A percentile compares a stretch with the other conserved stretches of the same genome.
These are phyloP conservation scores for Calvadosia cruxmelitensis DNA, from an alignment of 30 jellyfish, hydroid and myxozoan species.

Conservation along the genomic window DNA sequence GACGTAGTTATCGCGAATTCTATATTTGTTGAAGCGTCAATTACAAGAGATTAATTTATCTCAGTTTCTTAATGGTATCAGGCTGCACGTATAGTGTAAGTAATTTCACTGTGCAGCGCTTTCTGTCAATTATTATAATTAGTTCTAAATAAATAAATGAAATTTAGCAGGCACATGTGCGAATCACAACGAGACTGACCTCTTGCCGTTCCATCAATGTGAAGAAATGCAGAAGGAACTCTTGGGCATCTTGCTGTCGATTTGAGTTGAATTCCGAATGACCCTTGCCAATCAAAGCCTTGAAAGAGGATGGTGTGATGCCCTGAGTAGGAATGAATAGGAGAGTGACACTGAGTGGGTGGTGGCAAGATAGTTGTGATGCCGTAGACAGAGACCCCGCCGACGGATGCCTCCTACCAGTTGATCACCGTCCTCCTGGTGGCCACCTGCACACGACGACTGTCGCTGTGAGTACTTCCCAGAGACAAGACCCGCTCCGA, in stretches of 20 bases:
- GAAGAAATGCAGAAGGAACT: slow-evolving; percentile 57
- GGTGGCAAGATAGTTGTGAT: background rate
- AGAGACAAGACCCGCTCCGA: slow-evolving; percentile 59
- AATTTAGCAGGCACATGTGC: too few relatives aligned
- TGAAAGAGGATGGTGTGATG: slow-evolving; percentile 68
- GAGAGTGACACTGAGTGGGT: background rate
- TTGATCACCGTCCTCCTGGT: background rate
- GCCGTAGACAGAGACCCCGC: too few relatives aligned
- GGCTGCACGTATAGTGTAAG: too few relatives aligned
- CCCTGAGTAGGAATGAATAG: slow-evolving; percentile 36
- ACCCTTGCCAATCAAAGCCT: slow-evolving; percentile 63
- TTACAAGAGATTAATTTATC: too few relatives aligned
- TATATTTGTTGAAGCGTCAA: too few relatives aligned
- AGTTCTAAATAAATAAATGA: too few relatives aligned
- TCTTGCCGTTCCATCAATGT: slow-evolving; percentile 41
- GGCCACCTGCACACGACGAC: background rate
- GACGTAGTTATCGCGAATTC: too few relatives aligned
- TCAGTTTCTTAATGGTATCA: too few relatives aligned
- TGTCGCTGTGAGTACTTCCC: slow-evolving; percentile 66
- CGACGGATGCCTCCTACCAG: slow-evolving; percentile 1
- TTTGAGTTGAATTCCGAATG: slow-evolving; percentile 68
- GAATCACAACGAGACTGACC: too few relatives aligned
- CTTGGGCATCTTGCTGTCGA: slow-evolving; percentile 97
- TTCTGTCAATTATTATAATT: too few relatives aligned
- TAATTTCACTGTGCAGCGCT: too few relatives aligned